Evolutionary conservation across 1,140 invertebrate genomes (phyloP), one percentile per base, ranked within the genome.

Genomic region (Atta texana): DNA sequence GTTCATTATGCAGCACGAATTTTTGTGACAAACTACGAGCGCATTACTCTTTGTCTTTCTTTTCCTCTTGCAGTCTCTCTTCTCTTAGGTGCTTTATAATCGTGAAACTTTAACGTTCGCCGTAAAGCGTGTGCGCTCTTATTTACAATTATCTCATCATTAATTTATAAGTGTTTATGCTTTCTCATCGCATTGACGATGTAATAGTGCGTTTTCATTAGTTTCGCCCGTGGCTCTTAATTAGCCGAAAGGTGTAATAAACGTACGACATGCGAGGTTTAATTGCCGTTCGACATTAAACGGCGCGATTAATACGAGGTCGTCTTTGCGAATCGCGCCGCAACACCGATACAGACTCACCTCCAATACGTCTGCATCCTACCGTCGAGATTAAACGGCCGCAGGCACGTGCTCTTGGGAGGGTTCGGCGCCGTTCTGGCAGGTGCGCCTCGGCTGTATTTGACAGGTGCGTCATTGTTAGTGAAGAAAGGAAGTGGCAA

Each of bases 391-490:
- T 91, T 84, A 88, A 90, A 91, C 39, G 39, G 86, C 81, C 59
- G 51, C 24, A 66, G 59, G 74, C 61, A 55, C 44, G 53, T 57
- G 71, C 24, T 84, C 18, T n/a, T 59, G 44, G 57, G 12, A 64
- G 7, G 87, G 55, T 59, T 24, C 55, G 55, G 24, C 51, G 53
- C 59, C 81, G 64, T 61, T 66, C 82, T 82, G 61, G 72, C 72
- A 81, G 88, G 88, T 81, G 76, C 61, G 31, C 74, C 76, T 14
- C 51, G 78, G 64, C 71, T 88, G 81, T 39, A 55, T 89, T 88
- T 91, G 88, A 91, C 90, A 91, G 90, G 88, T 91, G 86, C 80
- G 55, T 89, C 81, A 86, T 91, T 88, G 87, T 89, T 61, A 75
- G 64, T 59, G 28, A 18, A 81, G 28, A 77, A 84, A 84, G 75